Base-by-base conservation (phyloP, 2,113 vertebrate species). In the Indicator indicator region DNA sequence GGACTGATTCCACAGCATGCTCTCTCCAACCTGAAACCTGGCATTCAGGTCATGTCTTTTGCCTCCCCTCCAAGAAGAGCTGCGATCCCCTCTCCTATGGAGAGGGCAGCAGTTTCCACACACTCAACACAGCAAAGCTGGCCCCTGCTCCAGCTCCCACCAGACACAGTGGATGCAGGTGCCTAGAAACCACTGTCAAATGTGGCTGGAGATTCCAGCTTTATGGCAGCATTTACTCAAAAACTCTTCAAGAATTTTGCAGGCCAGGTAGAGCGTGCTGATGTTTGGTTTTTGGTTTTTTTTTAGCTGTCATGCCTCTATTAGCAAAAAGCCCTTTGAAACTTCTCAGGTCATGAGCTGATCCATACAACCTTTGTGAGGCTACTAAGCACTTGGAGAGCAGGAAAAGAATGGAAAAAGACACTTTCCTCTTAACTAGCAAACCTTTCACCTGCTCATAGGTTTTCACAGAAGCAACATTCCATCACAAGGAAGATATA, bases 111-210 rank as follows among this genome's bases (percentile, higher is more conserved):
- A 1, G 6, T 16, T 87, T 40, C 67, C 75, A 36, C 0, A 2
- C 0, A 1, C 44, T 75, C 62, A 17, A 50, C 1, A 0, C 28
- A 30, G 42, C 13, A n/a, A 42, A 68, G 16, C 52, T 4, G 8
- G 42, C 21, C 26, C 27, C 55, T 23, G 19, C 48, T 52, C 27
- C 9, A 2, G 60, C 32, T 74, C 42, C 42, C 69, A 36, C 9
- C 64, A 73, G 55, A 18, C 15, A 2, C 1, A 0, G 12, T 5
- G 46, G 10, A 14, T 20, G 8, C 44, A 14, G 10, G 32, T 28
- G 63, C n/a, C 32, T 33, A 42, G 12, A 62, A 72, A 33, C 15
- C 68, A 16, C 20, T 17, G 7, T 6, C 20, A 27, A 27, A 59
- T 0, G 30, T 3, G n/a, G 9, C n/a, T 65, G 42, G 26, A 44